Conservation (phyloP, 64 coral and sea anemone genomes). For the Pocillopora verrucosa region DNA sequence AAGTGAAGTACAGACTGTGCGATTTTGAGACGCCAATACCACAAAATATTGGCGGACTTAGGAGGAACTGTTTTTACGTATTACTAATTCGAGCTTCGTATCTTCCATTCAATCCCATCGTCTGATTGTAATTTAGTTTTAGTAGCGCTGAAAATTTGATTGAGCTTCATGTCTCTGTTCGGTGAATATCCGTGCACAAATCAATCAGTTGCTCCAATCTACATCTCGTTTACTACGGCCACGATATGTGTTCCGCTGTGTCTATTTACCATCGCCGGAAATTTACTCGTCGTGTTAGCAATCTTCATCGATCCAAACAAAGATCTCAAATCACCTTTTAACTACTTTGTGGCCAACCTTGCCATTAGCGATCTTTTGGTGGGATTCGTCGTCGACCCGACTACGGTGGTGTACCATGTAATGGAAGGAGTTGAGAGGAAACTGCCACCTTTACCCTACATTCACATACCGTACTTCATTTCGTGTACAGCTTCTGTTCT, state of each 20-base stretch:
- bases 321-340: slow-evolving; percentile 76
- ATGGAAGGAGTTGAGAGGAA: slow-evolving; percentile 51
- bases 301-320: slow-evolving; percentile 75
- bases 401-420: slow-evolving; percentile 51
- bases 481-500: slow-evolving; percentile 85
- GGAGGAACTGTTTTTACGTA: too few relatives aligned
- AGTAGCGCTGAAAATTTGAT: not conserved
- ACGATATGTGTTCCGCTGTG: slow-evolving; percentile 33
- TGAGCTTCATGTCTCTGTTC: slow-evolving; percentile 20
- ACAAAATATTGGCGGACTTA: too few relatives aligned
- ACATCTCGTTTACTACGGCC: slow-evolving; percentile 57
- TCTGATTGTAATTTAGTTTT: too few relatives aligned
- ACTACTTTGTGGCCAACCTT: slow-evolving; percentile 79
- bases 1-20: too few relatives aligned
- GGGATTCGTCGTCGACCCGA: slow-evolving; percentile 66
- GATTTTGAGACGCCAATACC: too few relatives aligned
- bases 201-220: slow-evolving; percentile 33
- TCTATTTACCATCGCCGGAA: slow-evolving; percentile 67
- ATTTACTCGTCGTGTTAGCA: slow-evolving; percentile 74
- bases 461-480: slow-evolving; percentile 79
- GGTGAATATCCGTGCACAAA: slow-evolving; percentile 47
- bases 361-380: slow-evolving; percentile 72
- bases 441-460: not conserved
- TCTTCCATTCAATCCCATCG: too few relatives aligned
- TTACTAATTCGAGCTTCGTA: too few relatives aligned